Base-by-base conservation (phyloP, 2,113 vertebrate genomes). In the Nestor notabilis region DNA sequence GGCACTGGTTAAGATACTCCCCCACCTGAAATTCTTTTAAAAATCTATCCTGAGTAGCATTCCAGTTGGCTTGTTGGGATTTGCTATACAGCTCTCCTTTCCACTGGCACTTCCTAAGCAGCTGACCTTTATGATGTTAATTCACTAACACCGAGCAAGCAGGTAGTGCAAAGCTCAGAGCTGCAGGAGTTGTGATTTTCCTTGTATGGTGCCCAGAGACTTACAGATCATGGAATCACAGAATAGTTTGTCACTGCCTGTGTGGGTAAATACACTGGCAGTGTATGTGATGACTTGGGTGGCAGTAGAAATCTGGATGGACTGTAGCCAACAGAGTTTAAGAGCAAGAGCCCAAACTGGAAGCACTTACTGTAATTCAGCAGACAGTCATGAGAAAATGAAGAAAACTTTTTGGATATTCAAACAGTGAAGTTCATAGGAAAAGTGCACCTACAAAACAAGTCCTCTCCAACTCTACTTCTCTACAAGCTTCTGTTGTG, bases 401-500 rank as follows among this genome's bases (percentile, higher is more conserved):
- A 74, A 49, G 25, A 68, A 46, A 65, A 61, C 4, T 3, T 53
- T 70, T 31, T 53, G 21, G 14, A 66, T 35, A 39, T 4, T 58
- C 5, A 53, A 83, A 37, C 20, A 78, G 39, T 33, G 27, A 64
- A 35, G 20, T 47, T 55, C 20, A n/a, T 46, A 60, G 25, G 11
- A 43, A 77, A 89, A 64, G 3, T 8, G 6, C 8, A 39, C 41
- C 46, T 66, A 77, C 49, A 76, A 83, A 81, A 85, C 27, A 82
- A 68, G 8, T 24, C 19, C 76, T 79, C 56, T 35, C 33, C n/a
- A 64, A 3, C 10, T 79, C 29, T 46, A 6, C 23, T 61, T 68
- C 24, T 50, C 33, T n/a, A 72, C 1, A 1, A n/a, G 23, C n/a
- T 55, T 17, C n/a, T 0, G 0, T 8, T 37, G 25, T 44, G 18